Percentiles rank a stretch among this genome's conserved stretches.
Evolutionary conservation across 2,797 vertebrate genomes (phyloP).

Genomic region (Odontamblyopus rebecca): DNA sequence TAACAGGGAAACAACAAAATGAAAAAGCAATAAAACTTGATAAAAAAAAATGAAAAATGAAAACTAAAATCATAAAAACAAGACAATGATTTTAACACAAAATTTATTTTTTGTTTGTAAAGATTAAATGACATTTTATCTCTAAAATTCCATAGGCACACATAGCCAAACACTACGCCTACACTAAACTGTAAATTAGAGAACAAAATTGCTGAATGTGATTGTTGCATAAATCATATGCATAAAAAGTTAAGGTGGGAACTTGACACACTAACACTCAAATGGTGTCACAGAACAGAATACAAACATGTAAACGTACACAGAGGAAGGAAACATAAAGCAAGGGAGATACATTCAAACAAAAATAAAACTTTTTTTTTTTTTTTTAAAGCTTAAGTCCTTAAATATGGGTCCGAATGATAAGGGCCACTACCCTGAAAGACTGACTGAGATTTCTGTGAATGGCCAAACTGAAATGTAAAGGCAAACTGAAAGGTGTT

Average conservation of each 20-base stretch:
- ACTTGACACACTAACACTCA: conserved; percentile 42
- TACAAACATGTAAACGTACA: conserved; percentile 71
- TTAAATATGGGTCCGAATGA: conserved; percentile 30
- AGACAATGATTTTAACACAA: conserved; percentile 79
- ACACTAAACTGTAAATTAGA: conserved; percentile 65
- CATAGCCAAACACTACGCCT: conserved; percentile 52
- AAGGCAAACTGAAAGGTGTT: background rate
- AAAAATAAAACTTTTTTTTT: conserved; percentile 7
- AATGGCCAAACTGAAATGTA: background rate
- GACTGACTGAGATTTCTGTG: background rate
- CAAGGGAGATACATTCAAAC: conserved; percentile 71
- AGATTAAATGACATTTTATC: conserved; percentile 66
- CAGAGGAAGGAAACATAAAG: conserved; percentile 59
- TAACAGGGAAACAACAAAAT: conserved; percentile 26
- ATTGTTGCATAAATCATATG: conserved; percentile 72
- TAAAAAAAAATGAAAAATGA: conserved; percentile 43
- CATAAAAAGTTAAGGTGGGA: conserved; percentile 44
- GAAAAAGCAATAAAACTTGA: conserved; percentile 24
- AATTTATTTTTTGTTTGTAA: conserved; percentile 78
- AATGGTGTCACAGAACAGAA: conserved; percentile 56
- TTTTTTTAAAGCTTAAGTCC: conserved; percentile 29
- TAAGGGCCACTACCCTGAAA: conserved; percentile 13
- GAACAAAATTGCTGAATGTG: conserved; percentile 67
- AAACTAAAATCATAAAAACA: conserved; percentile 70
- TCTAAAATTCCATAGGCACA: conserved; percentile 55